Conservation (phyloP, 1,140 invertebrate genomes). For the Drosophila tristis region DNA sequence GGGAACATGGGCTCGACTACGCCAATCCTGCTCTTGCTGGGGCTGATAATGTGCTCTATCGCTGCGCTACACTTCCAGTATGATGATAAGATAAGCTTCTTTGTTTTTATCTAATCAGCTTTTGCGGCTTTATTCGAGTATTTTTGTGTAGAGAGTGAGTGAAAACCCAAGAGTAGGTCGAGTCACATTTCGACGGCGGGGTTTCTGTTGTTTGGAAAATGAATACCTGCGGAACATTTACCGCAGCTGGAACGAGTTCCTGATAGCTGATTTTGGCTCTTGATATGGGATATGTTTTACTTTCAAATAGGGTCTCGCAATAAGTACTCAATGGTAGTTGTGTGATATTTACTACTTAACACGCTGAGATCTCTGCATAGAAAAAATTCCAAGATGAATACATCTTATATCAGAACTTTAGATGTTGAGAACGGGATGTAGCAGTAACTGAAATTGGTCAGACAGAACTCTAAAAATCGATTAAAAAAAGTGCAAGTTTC, state of each 20-base stretch:
- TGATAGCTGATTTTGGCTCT: not conserved
- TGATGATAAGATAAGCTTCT: conserved; percentile 60
- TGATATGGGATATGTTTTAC: not conserved
- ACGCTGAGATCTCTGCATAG: no score
- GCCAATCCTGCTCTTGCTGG: not conserved
- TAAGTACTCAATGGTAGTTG: no score
- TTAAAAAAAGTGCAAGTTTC: no score
- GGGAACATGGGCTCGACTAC: not conserved
- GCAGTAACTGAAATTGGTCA: no score
- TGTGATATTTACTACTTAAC: no score
- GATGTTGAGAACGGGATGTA: no score
- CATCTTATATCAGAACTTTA: no score
- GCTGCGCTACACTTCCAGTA: conserved; percentile 44
- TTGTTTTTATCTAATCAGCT: conserved; percentile 55
- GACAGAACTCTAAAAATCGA: no score
- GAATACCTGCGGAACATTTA: no score
- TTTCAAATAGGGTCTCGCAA: no score
- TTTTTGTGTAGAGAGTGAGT: conserved; percentile 7
- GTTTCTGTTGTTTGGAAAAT: conserved; percentile 25
- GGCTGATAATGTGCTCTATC: not conserved
- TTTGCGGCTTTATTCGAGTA: conserved; percentile 18
- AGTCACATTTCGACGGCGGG: not conserved
- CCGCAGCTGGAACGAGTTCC: not conserved
- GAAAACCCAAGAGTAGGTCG: no score
- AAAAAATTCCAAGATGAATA: no score